Conservation (phyloP, 2,888 invertebrate species). For the Beris morrisii region DNA sequence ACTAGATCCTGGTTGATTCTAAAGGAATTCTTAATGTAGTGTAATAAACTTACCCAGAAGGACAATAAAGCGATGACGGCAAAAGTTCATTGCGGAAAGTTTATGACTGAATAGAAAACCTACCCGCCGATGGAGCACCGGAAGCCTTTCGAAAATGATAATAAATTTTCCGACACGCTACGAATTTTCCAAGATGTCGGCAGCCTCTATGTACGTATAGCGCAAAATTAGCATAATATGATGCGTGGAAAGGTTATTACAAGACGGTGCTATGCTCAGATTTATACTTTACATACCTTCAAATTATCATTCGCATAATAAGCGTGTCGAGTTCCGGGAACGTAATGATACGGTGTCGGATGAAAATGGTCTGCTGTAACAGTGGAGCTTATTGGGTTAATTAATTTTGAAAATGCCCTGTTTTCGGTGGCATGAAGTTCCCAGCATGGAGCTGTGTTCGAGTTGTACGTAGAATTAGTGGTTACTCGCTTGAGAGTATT, state of each 20-base stretch:
- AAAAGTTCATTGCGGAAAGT: constrained; percentile 5
- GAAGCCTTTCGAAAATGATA: neutral
- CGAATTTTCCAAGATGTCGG: too few species aligned
- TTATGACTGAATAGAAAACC: neutral
- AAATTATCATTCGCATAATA: constrained; percentile 36
- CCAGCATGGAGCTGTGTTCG: too few species aligned
- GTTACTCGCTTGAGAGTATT: too few species aligned
- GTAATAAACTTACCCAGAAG: constrained; percentile 14
- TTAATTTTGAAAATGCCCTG: constrained; percentile 24
- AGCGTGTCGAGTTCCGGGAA: constrained; percentile 36
- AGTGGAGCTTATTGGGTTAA: constrained; percentile 14
- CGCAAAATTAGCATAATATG: too few species aligned
- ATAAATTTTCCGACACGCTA: too few species aligned
- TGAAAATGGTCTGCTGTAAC: constrained; percentile 10
- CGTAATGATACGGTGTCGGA: constrained; percentile 33
- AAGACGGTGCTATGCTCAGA: constrained; percentile 12
- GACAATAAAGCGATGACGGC: constrained; percentile 12
- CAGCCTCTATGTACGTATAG: too few species aligned
- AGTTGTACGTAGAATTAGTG: too few species aligned
- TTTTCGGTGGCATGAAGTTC: too few species aligned
- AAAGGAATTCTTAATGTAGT: constrained; percentile 12
- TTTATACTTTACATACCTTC: constrained; percentile 10
- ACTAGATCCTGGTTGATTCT: constrained; percentile 4
- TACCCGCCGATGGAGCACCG: neutral
- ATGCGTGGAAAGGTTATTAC: too few species aligned